Conservation (phyloP, 2,888 invertebrate genomes). For the Pyrochroa serraticornis region DNA sequence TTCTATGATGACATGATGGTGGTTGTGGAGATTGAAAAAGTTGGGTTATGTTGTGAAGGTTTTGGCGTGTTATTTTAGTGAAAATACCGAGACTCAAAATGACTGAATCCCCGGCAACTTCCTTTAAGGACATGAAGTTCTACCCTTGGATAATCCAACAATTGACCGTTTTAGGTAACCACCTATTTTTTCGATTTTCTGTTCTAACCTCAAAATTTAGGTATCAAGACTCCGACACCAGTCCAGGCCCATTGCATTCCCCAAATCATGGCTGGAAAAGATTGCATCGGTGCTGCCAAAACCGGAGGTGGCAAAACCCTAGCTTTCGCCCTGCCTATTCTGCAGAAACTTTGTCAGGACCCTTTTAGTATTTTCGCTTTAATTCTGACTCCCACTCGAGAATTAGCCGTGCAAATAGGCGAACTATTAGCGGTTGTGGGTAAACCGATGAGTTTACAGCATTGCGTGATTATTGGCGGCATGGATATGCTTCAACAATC, state of each 20-base stretch:
- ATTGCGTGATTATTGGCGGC: constrained; percentile 92
- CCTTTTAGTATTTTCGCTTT: constrained; percentile 96
- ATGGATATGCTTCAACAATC: constrained; percentile 92
- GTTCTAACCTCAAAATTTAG: constrained; percentile 57
- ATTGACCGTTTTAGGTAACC: constrained; percentile 68
- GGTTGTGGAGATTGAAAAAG: too few species aligned
- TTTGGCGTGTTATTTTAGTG: too few species aligned
- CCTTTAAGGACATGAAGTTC: constrained; percentile 68
- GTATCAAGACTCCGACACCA: constrained; percentile 77
- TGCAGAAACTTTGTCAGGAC: constrained; percentile 90
- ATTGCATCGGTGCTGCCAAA: constrained; percentile 95
- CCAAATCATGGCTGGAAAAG: constrained; percentile 75
- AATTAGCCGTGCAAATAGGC: constrained; percentile 89
- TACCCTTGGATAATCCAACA: constrained; percentile 79
- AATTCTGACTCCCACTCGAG: constrained; percentile 93
- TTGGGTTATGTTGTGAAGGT: too few species aligned
- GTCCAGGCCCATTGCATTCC: constrained; percentile 85
- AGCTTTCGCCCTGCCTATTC: constrained; percentile 93
- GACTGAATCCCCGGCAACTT: constrained; percentile 21
- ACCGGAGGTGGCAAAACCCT: constrained; percentile 99
- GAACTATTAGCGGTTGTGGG: constrained; percentile 95
- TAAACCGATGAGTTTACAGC: constrained; percentile 82
- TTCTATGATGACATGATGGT: too few species aligned
- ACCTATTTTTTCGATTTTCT: constrained; percentile 10
- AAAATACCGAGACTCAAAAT: too few species aligned